Evolutionary conservation across 2,113 vertebrate species (phyloP), one percentile per base, ranked within the genome.

Genomic region (Lycaon pictus): DNA sequence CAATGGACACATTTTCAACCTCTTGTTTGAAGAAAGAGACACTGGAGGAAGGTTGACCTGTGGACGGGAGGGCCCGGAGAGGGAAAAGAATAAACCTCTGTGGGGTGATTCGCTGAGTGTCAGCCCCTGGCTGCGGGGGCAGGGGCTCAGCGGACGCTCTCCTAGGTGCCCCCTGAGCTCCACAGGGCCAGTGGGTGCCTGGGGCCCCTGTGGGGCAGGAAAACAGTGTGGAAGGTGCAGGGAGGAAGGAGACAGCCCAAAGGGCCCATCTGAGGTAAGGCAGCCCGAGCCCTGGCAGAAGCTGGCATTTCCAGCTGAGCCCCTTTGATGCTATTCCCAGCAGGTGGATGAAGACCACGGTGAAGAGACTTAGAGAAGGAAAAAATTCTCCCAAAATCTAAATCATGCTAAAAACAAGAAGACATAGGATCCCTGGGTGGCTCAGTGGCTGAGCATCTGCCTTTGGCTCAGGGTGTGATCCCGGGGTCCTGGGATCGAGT

Each of bases 141-240:
- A 1, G 55, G 55, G 19, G 6, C 37, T 6, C 7, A 1, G 25
- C 0, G 0, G 32, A 20, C 1, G 55, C 6, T 1, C 35, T 53
- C 35, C 53, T 3, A 0, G 23, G 25, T 2, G 3, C 25, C 55
- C 7, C 37, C 3, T 0, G 16, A 10, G 37, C 12, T 53, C 60
- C 0, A 0, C 53, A 10, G 17, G 4, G 80, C 60, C 29, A 5
- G 15, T 19, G 76, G 48, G 48, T 1, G 2, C 76, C 48, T 3
- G 27, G 0, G 27, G 53, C 1, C n/a, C 80, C 32, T n/a, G 25
- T 37, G 10, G 25, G 80, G 60, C 7, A 29, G 27, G 71, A 25
- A 5, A 15, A 0, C 0, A 20, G 65, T 13, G 35, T 1, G 1
- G 4, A 35, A 53, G 58, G 37, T 23, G 29, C 1, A 3, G 2